A percentile compares a stretch with the other conserved stretches of the same genome.
phyloP scores from a whole-genome alignment of 2,888 invertebrate species.

The Tetanocera ferruginea region DNA sequence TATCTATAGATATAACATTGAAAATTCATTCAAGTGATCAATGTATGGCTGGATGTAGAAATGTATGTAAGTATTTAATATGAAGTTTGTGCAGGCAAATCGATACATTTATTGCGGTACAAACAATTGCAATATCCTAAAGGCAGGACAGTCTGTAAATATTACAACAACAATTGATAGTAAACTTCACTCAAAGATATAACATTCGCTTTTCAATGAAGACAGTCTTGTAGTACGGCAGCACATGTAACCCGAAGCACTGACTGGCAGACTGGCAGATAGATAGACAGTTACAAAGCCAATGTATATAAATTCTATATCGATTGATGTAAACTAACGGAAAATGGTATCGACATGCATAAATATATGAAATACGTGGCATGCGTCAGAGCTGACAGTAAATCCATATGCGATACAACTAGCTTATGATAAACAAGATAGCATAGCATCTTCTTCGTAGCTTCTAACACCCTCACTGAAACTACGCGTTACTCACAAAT shows the following conservation, averaged over 20 bases:
- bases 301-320: background rate
- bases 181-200: background rate
- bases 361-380: too few species aligned
- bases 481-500: background rate
- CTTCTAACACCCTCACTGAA: too few species aligned
- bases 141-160: background rate
- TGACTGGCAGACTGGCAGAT: background rate
- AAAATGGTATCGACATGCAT: too few species aligned
- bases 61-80: background rate
- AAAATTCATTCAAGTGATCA: background rate
- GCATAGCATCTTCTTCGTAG: too few species aligned
- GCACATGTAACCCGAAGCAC: background rate
- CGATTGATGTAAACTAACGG: too few species aligned
- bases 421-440: too few species aligned
- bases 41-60: background rate
- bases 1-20: background rate
- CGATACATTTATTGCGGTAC: background rate
- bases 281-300: background rate
- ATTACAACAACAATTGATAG: background rate
- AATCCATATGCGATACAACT: too few species aligned
- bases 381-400: too few species aligned
- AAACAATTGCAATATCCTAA: background rate
- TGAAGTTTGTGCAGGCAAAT: background rate
- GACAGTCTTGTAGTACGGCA: background rate
- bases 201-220: background rate